Conservation (phyloP, 2,888 invertebrate genomes). For the Tetropium fuscum region DNA sequence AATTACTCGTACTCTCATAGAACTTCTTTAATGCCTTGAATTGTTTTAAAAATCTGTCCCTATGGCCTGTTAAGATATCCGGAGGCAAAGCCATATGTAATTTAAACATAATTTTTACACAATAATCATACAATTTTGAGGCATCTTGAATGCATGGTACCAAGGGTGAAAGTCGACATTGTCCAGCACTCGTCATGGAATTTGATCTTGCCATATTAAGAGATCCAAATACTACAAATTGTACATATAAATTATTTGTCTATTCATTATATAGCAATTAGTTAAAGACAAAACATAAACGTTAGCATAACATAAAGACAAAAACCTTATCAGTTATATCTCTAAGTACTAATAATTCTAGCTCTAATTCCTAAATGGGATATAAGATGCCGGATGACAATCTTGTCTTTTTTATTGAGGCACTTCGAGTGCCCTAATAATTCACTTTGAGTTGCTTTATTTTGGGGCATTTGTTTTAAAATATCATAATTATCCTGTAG, state of each 20-base stretch:
- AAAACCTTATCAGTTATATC: no score
- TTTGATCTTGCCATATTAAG: conserved; percentile 93
- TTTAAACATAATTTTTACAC: conserved; percentile 95
- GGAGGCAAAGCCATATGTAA: conserved; percentile 92
- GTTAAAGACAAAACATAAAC: no score
- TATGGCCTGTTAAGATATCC: conserved; percentile 89
- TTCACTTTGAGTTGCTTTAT: no score
- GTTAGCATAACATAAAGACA: no score
- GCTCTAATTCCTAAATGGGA: no score
- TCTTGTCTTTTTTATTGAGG: no score
- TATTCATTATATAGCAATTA: no score
- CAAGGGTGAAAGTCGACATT: conserved; percentile 95
- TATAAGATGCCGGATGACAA: no score
- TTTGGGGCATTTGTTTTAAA: no score
- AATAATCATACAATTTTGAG: conserved; percentile 95
- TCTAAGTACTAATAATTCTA: no score
- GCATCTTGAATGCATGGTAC: conserved; percentile 97
- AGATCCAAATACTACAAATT: conserved; percentile 86
- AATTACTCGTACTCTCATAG: conserved; percentile 91
- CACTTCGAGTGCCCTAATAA: no score
- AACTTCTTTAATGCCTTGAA: conserved; percentile 91
- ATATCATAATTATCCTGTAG: no score
- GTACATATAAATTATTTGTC: neutral
- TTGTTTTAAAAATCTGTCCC: conserved; percentile 89
- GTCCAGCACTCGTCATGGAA: conserved; percentile 97